Percentiles rank a stretch among this genome's conserved stretches.
phyloP scores from a whole-genome alignment of 2,113 vertebrate species.

The Paramormyrops kingsleyae region DNA sequence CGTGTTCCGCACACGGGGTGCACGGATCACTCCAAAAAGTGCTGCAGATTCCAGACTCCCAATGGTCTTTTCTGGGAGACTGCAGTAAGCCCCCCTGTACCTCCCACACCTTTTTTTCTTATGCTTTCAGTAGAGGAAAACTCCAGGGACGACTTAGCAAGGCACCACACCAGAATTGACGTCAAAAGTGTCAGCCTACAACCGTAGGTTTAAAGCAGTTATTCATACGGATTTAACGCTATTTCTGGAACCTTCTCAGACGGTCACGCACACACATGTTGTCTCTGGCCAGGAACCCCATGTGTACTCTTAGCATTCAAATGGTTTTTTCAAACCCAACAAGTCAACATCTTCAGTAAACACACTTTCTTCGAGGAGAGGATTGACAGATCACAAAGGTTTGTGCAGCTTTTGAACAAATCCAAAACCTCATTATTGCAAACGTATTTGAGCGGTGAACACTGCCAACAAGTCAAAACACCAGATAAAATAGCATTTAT shows the following conservation, averaged over 20 bases:
- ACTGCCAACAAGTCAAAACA: constrained; percentile 18
- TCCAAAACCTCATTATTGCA: neutral
- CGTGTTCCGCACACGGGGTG: constrained; percentile 54
- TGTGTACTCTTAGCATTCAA: neutral
- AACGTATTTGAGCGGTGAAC: neutral
- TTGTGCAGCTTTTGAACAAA: neutral
- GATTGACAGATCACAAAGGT: neutral
- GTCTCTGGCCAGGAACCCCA: neutral
- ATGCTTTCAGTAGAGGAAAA: neutral
- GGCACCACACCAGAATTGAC: constrained; percentile 8
- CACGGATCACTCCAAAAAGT: constrained; percentile 38
- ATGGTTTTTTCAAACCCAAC: constrained; percentile 31
- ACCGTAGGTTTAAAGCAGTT: neutral
- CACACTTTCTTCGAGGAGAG: constrained; percentile 49
- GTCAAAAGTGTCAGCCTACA: neutral
- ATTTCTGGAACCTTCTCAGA: neutral
- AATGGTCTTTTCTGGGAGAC: constrained; percentile 30
- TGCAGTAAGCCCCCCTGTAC: neutral
- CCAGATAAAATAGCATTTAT: neutral
- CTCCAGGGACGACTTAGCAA: neutral
- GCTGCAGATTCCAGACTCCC: constrained; percentile 35
- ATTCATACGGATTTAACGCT: neutral
- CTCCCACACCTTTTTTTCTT: neutral
- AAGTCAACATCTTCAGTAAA: constrained; percentile 51
- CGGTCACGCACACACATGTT: neutral